Percentiles rank a stretch among this genome's conserved stretches.
Evolutionary conservation across 1,140 invertebrate genomes (phyloP).

Genomic region (Globodera rostochiensis): DNA sequence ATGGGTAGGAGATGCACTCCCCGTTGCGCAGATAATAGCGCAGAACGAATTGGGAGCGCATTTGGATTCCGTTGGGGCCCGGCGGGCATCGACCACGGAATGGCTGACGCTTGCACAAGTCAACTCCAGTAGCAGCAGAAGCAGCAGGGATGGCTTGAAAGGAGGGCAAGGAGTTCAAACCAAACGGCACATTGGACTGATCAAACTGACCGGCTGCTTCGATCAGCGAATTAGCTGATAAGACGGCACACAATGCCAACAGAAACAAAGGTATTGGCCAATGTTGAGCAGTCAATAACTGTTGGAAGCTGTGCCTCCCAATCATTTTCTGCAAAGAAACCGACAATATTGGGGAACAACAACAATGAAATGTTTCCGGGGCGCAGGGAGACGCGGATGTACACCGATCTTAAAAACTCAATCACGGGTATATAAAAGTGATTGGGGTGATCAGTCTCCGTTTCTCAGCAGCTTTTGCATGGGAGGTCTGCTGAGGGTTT

Average conservation of each 20-base stretch:
- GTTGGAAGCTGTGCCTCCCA: background rate
- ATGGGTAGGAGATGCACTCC: slow-evolving; percentile 65
- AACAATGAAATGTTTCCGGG: background rate
- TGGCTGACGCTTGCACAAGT: slow-evolving; percentile 64
- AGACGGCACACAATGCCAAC: background rate
- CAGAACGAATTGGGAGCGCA: slow-evolving; percentile 63
- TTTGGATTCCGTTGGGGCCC: slow-evolving; percentile 45
- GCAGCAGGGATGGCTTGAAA: background rate
- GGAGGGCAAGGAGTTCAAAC: background rate
- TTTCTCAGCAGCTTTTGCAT: too few relatives aligned
- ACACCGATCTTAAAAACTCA: too few relatives aligned
- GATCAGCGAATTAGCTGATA: background rate
- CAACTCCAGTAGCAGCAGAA: slow-evolving; percentile 36
- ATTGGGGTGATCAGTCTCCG: too few relatives aligned
- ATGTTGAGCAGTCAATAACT: background rate
- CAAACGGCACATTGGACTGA: background rate
- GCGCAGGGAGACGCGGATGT: too few relatives aligned
- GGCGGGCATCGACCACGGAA: slow-evolving; percentile 62
- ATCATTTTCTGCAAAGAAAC: background rate
- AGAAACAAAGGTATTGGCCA: background rate
- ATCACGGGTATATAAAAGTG: too few relatives aligned
- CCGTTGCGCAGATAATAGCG: slow-evolving; percentile 61
- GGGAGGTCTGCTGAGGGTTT: too few relatives aligned
- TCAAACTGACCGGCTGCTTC: background rate
- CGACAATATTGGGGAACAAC: background rate